Percentiles rank a stretch among this genome's conserved stretches.
These are phyloP conservation scores for Trigoniulus corallinus DNA, from an alignment of 1,140 invertebrate genomes.

Conservation along the genomic window DNA sequence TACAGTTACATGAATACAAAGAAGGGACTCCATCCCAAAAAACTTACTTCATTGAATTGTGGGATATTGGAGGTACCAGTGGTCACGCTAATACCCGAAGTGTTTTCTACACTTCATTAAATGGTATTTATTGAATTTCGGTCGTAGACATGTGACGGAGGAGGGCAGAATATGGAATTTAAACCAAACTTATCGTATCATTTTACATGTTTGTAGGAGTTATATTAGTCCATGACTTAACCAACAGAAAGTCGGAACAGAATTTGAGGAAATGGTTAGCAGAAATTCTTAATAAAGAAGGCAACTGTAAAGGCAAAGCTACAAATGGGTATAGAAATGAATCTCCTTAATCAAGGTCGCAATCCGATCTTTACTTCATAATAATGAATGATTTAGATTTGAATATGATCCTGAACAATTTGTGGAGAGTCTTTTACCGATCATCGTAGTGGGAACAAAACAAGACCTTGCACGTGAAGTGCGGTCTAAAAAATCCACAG, in stretches of 20 bases:
- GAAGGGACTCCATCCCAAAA: slow-evolving; percentile 77
- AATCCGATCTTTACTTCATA: background rate
- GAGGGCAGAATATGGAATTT: too few species aligned
- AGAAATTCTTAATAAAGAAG: slow-evolving; percentile 71
- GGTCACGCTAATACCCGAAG: slow-evolving; percentile 76
- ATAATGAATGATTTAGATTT: slow-evolving; percentile 18
- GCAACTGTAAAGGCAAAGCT: slow-evolving; percentile 21
- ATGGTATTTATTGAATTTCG: background rate
- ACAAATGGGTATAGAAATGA: too few species aligned
- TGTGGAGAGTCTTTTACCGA: slow-evolving; percentile 57
- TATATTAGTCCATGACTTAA: slow-evolving; percentile 88
- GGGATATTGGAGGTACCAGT: slow-evolving; percentile 88
- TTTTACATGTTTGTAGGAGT: slow-evolving; percentile 39
- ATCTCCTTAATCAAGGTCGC: too few species aligned
- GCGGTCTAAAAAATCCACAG: slow-evolving; percentile 16
- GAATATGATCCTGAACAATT: slow-evolving; percentile 85
- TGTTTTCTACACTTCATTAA: slow-evolving; percentile 72
- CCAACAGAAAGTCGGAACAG: slow-evolving; percentile 85
- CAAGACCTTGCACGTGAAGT: slow-evolving; percentile 58
- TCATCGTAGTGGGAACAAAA: slow-evolving; percentile 86
- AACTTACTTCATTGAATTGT: slow-evolving; percentile 85
- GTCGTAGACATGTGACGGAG: background rate
- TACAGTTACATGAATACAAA: slow-evolving; percentile 72
- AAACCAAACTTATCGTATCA: too few species aligned
- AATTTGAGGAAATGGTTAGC: slow-evolving; percentile 84